Percentiles rank a stretch among this genome's conserved stretches.
These are phyloP conservation scores for Epizoanthus illoricatus DNA, from an alignment of 92 coral and sea anemone species.

Conservation along the genomic window DNA sequence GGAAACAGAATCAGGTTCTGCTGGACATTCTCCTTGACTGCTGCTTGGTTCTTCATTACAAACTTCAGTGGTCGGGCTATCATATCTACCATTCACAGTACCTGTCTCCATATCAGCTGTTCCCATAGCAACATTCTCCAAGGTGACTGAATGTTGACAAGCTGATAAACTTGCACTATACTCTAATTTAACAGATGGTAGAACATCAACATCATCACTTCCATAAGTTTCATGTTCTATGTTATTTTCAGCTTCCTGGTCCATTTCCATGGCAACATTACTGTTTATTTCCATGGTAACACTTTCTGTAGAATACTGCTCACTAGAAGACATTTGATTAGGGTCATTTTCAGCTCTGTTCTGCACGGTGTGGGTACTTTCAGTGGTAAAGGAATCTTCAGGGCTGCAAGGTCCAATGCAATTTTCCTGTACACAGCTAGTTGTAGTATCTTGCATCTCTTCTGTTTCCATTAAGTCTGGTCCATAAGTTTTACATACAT, in stretches of 20 bases:
- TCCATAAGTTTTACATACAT: background rate
- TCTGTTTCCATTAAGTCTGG: conserved; percentile 7
- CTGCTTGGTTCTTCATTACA: background rate
- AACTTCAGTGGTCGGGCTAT: background rate
- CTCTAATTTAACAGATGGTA: background rate
- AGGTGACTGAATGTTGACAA: background rate
- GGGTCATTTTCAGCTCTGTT: background rate
- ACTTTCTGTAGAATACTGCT: background rate
- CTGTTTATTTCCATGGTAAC: background rate
- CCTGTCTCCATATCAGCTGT: background rate
- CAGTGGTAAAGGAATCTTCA: background rate
- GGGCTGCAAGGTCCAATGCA: background rate
- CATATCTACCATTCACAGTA: background rate
- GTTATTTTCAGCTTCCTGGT: background rate
- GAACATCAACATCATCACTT: background rate
- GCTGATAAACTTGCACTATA: background rate
- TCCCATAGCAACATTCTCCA: background rate
- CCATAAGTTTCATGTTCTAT: background rate
- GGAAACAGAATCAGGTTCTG: background rate
- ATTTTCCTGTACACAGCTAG: background rate
- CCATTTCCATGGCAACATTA: conserved; percentile 21
- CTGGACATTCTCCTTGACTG: background rate
- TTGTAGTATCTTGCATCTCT: background rate
- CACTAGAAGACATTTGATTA: background rate
- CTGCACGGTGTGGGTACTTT: background rate